These are phyloP conservation scores for Acrossocheilus wenchowensis DNA, from an alignment of 2,797 vertebrate species.

Conservation along the genomic window DNA sequence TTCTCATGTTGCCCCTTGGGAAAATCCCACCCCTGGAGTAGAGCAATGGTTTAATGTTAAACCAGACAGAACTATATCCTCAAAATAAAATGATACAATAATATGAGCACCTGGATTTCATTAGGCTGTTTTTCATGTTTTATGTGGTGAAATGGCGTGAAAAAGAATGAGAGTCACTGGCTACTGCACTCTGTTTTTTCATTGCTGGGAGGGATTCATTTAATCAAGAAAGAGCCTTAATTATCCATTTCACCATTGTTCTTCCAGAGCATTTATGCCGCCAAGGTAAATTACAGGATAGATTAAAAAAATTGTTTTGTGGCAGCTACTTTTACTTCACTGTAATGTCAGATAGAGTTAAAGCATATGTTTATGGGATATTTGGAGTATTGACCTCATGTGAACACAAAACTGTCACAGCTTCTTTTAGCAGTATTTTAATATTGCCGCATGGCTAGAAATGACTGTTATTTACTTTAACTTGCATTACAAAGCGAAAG, in stretches of 20 bases:
- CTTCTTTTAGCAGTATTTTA: neutral
- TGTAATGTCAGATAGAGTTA: neutral
- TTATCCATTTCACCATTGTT: neutral
- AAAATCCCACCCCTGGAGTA: neutral
- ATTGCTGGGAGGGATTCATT: neutral
- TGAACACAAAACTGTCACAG: neutral
- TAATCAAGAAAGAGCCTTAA: neutral
- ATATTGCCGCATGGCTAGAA: neutral
- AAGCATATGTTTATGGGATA: neutral
- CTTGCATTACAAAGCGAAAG: no score
- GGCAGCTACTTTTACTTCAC: neutral
- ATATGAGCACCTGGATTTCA: neutral
- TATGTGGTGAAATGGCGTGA: neutral
- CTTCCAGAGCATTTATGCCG: neutral
- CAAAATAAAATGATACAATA: neutral
- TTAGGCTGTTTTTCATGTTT: neutral
- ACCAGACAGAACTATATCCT: neutral
- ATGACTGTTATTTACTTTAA: no score
- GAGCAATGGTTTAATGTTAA: neutral
- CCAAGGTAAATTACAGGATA: neutral
- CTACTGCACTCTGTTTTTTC: neutral
- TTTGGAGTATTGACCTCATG: no score
- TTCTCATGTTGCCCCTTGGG: no score
- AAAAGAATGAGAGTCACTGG: neutral
- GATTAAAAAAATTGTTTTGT: neutral